Conservation (phyloP, 2,113 vertebrate species). For the Melanotaenia duboulayi region DNA sequence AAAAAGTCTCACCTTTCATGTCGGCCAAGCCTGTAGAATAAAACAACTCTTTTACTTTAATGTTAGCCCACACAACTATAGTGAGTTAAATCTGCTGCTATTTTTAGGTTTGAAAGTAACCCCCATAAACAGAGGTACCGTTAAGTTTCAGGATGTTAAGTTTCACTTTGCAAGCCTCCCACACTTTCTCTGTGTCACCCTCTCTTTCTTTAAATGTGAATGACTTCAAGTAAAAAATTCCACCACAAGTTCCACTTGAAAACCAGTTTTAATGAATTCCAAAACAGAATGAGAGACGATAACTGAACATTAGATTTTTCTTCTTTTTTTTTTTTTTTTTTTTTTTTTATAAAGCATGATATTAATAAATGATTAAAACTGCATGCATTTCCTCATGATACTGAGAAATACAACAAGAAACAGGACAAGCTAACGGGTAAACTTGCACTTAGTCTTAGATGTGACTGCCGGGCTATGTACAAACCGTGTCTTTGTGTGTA, state of each 20-base stretch:
- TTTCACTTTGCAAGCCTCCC: slow-evolving; percentile 32
- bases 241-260: slow-evolving; percentile 27
- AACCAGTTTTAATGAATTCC: slow-evolving; percentile 5
- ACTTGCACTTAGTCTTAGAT: background rate
- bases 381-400: background rate
- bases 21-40: background rate
- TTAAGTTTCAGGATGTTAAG: slow-evolving; percentile 29
- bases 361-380: background rate
- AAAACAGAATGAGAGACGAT: background rate
- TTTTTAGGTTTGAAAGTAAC: slow-evolving; percentile 27
- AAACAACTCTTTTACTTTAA: background rate
- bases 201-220: background rate
- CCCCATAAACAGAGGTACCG: slow-evolving; percentile 7
- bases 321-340: too few relatives aligned
- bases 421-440: background rate
- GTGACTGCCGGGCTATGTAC: background rate
- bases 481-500: background rate
- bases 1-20: background rate
- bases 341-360: background rate
- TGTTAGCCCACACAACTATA: background rate
- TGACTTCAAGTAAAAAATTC: slow-evolving; percentile 41
- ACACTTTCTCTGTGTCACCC: slow-evolving; percentile 35
- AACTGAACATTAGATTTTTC: background rate
- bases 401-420: background rate
- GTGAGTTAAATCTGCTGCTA: slow-evolving; percentile 6